A percentile compares a stretch with the other conserved stretches of the same genome.
Evolutionary conservation across 2,797 vertebrate species (phyloP).

Genomic region (Toxotes lorentzi): DNA sequence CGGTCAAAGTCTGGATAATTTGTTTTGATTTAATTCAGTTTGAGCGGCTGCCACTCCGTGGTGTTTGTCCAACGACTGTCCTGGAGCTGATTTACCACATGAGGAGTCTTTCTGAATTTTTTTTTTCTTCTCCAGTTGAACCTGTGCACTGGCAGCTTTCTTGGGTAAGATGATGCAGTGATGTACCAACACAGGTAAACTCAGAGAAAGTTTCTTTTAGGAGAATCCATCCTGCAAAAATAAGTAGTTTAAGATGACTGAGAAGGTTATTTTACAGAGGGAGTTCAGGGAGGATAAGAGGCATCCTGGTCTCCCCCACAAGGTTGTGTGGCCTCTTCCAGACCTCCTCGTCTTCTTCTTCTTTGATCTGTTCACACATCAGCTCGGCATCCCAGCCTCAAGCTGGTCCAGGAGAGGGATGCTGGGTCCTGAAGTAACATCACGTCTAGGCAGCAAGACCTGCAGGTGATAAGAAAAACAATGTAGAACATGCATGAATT

Average conservation of each 20-base stretch:
- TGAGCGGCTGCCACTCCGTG: slow-evolving; percentile 27
- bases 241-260: slow-evolving; percentile 48
- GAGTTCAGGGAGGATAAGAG: slow-evolving; percentile 35
- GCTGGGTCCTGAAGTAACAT: slow-evolving; percentile 72
- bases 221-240: slow-evolving; percentile 31
- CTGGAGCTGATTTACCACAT: slow-evolving; percentile 39
- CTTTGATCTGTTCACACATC: slow-evolving; percentile 47
- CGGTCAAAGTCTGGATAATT: slow-evolving; percentile 51
- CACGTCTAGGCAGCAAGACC: slow-evolving; percentile 62
- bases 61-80: slow-evolving; percentile 39
- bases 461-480: slow-evolving; percentile 33
- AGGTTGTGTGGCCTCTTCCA: slow-evolving; percentile 15
- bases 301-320: slow-evolving; percentile 22
- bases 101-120: slow-evolving; percentile 13
- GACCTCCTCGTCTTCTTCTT: slow-evolving; percentile 17
- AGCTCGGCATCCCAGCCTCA: slow-evolving; percentile 58
- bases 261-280: slow-evolving; percentile 68
- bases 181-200: slow-evolving; percentile 43
- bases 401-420: slow-evolving; percentile 58
- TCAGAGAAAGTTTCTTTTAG: slow-evolving; percentile 12
- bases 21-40: slow-evolving; percentile 49
- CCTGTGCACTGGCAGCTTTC: not conserved
- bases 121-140: not conserved
- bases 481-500: not conserved
- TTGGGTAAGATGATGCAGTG: slow-evolving; percentile 23